Conservation (phyloP, 2,797 vertebrate species). For the Neostethus bicornis region DNA sequence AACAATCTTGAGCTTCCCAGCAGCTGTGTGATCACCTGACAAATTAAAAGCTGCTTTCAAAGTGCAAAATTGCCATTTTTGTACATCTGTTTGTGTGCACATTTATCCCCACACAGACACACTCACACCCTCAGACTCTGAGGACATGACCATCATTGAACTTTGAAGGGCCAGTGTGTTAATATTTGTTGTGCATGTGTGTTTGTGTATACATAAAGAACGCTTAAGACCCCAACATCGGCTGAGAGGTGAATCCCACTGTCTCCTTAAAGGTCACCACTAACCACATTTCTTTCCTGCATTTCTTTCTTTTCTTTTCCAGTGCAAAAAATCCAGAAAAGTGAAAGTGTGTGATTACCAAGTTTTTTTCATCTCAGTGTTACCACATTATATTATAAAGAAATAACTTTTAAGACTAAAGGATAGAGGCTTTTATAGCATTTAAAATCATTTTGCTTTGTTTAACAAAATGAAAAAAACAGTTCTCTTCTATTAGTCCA, state of each 20-base stretch:
- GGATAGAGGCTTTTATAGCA: constrained; percentile 37
- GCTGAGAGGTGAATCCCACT: constrained; percentile 52
- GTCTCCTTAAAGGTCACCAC: constrained; percentile 69
- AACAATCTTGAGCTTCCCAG: constrained; percentile 29
- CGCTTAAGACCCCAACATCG: constrained; percentile 28
- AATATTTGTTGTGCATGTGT: constrained; percentile 32
- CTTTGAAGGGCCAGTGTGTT: constrained; percentile 45
- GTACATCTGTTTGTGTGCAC: constrained; percentile 1
- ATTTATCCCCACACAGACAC: constrained; percentile 14
- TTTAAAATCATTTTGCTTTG: constrained; percentile 50
- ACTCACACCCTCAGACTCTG: constrained; percentile 10
- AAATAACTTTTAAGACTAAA: constrained; percentile 21
- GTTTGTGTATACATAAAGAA: constrained; percentile 31
- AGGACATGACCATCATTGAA: constrained; percentile 47
- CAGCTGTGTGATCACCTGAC: constrained; percentile 13
- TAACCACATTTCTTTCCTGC: constrained; percentile 54
- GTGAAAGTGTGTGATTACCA: constrained; percentile 29
- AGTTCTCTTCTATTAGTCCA: constrained; percentile 68
- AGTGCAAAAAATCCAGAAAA: constrained; percentile 40
- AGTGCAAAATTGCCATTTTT: constrained; percentile 28
- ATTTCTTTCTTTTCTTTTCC: constrained; percentile 61
- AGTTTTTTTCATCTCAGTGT: constrained; percentile 20
- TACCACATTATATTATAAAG: constrained; percentile 47
- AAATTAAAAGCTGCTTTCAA: constrained; percentile 49
- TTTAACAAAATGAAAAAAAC: constrained; percentile 50